These are phyloP conservation scores for Agrilus planipennis DNA, from an alignment of 1,140 invertebrate species.

Conservation along the genomic window DNA sequence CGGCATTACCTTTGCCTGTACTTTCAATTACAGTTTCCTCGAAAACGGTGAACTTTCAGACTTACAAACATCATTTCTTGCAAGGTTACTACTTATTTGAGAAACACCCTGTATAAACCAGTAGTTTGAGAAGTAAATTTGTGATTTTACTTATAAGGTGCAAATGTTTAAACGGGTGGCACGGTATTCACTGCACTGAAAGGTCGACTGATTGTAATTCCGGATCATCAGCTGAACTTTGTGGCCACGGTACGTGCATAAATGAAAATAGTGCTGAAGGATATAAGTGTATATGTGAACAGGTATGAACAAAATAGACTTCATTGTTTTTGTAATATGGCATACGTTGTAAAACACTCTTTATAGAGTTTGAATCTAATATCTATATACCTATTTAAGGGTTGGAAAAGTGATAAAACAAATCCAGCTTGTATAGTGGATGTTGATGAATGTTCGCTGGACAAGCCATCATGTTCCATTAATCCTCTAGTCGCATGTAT, in stretches of 20 bases:
- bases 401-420: slow-evolving; percentile 64
- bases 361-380: too few species aligned
- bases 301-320: too few species aligned
- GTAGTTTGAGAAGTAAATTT: too few species aligned
- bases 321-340: too few species aligned
- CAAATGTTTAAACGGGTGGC: slow-evolving; percentile 60
- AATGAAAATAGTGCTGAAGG: slow-evolving; percentile 45
- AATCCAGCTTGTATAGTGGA: slow-evolving; percentile 65
- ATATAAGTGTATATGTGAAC: slow-evolving; percentile 66
- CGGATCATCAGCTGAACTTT: slow-evolving; percentile 59
- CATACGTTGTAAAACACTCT: too few species aligned
- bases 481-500: slow-evolving; percentile 73
- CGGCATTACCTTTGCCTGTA: too few species aligned
- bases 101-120: too few species aligned
- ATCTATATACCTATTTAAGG: slow-evolving; percentile 35
- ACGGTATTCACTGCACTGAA: slow-evolving; percentile 70
- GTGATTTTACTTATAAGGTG: too few species aligned
- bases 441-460: slow-evolving; percentile 71
- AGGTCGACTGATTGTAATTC: slow-evolving; percentile 58
- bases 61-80: too few species aligned
- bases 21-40: too few species aligned
- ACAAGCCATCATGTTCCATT: slow-evolving; percentile 60
- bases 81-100: too few species aligned
- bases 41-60: too few species aligned
- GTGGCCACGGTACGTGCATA: slow-evolving; percentile 78